phyloP scores from a whole-genome alignment of 2,888 invertebrate genomes.

The Metacarcinus magister region DNA sequence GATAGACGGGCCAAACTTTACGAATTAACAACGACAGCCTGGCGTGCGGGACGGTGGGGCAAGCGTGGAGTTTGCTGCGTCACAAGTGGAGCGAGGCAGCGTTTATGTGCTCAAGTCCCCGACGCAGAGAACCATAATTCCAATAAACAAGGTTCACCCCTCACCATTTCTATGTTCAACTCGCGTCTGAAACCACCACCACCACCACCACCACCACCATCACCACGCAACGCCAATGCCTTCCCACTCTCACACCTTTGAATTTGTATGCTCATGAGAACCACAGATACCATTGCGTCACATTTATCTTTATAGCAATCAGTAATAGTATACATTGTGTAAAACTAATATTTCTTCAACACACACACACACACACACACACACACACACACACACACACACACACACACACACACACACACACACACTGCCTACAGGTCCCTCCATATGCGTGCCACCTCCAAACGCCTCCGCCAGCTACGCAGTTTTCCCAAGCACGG shows the following conservation, averaged over 20 bases:
- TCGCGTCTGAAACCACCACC: background rate
- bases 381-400: background rate
- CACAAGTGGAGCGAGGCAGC: background rate
- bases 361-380: background rate
- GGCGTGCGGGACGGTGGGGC: background rate
- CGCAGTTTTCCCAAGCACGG: background rate
- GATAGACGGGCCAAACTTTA: background rate
- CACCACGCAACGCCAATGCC: background rate
- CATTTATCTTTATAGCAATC: background rate
- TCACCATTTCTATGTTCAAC: background rate
- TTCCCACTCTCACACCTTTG: background rate
- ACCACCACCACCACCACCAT: background rate
- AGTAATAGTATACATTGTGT: background rate
- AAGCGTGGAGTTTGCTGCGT: background rate
- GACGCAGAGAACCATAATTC: background rate
- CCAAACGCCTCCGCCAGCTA: background rate
- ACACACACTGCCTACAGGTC: background rate
- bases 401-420: background rate
- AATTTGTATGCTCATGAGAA: background rate
- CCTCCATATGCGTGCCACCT: background rate
- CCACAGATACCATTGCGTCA: background rate
- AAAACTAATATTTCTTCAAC: background rate
- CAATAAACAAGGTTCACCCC: background rate
- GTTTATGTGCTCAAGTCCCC: background rate
- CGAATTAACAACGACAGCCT: background rate